Base-by-base conservation (phyloP, 2,888 invertebrate genomes). In the Eristalis tenax region DNA sequence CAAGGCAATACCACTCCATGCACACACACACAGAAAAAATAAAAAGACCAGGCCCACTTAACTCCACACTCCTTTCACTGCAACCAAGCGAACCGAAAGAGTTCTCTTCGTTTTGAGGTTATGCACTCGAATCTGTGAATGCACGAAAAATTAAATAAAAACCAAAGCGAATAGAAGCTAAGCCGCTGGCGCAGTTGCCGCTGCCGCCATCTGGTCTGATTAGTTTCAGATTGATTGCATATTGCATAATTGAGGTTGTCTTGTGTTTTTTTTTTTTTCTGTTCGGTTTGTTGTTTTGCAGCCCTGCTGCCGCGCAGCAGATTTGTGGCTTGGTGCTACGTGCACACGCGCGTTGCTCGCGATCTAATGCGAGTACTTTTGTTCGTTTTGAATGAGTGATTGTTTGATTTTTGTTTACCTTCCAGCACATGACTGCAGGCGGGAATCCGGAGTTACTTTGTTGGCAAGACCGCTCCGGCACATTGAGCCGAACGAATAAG, bases 181-280 rank as follows among this genome's bases (percentile, higher is more conserved):
- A 50, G 50, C 50, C 50, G 50, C 50, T 50, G 50, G 50, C 50
- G 18, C 8, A 18, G 43, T n/a, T n/a, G 15, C n/a, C n/a, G 43
- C 43, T 32, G 87, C 70, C 84, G 88, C 77, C 88, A 84, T 80
- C 81, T 88, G 84, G 88, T 88, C 88, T 88, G 88, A 88, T 84
- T 88, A 76, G 84, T 74, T 78, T 84, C 73, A 81, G 80, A 80
- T 88, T 84, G 88, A 88, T 88, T 88, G 88, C 83, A 77, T 77
- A 80, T 88, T 88, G 79, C 87, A 88, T 83, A 88, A 85, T 81
- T 43, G 38, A 77, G 32, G 32, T 70, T 32, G 32, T 32, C 32
- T 32, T 32, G 32, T 1, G 0, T 32, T 32, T 32, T 32, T 32
- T 32, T 74, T 61, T 10, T 65, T n/a, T 50, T 65, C 43, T 26